A percentile compares a stretch with the other conserved stretches of the same genome.
Conservation (phyloP, 2,113 vertebrate species). For the Fulmarus glacialis region DNA sequence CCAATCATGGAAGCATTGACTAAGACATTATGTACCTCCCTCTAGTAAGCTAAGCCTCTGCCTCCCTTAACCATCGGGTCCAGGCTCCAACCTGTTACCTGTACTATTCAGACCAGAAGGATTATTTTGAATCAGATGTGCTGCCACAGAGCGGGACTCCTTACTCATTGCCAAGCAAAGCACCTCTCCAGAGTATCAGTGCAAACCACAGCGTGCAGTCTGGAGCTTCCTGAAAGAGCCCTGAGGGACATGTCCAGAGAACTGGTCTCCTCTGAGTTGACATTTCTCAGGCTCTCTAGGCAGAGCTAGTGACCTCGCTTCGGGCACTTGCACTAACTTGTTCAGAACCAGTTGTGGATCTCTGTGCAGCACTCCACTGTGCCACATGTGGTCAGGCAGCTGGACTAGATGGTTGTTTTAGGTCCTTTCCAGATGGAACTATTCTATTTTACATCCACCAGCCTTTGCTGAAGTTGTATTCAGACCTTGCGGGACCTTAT, state of each 20-base stretch:
- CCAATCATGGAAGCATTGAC: background rate
- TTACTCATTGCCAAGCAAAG: background rate
- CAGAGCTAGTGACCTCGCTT: background rate
- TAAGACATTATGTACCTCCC: background rate
- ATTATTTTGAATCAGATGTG: background rate
- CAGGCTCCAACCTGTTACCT: background rate
- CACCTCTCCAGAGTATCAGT: background rate
- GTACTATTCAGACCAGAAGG: background rate
- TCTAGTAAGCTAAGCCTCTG: background rate
- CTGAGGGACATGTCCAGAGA: background rate
- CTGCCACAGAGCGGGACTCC: background rate
- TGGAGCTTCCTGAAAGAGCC: background rate
- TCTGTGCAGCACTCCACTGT: background rate
- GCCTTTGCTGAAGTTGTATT: background rate
- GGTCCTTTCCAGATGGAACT: background rate
- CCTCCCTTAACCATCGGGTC: background rate
- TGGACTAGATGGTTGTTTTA: background rate
- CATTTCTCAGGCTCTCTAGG: background rate
- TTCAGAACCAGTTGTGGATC: background rate
- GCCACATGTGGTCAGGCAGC: background rate
- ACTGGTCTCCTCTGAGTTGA: rapidly evolving
- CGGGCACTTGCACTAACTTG: background rate
- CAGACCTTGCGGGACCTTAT: background rate
- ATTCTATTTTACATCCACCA: background rate
- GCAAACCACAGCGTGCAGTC: background rate